Percentiles rank a stretch among this genome's conserved stretches.
These are phyloP conservation scores for Petrolisthes cinctipes DNA, from an alignment of 2,888 invertebrate species.

Conservation along the genomic window DNA sequence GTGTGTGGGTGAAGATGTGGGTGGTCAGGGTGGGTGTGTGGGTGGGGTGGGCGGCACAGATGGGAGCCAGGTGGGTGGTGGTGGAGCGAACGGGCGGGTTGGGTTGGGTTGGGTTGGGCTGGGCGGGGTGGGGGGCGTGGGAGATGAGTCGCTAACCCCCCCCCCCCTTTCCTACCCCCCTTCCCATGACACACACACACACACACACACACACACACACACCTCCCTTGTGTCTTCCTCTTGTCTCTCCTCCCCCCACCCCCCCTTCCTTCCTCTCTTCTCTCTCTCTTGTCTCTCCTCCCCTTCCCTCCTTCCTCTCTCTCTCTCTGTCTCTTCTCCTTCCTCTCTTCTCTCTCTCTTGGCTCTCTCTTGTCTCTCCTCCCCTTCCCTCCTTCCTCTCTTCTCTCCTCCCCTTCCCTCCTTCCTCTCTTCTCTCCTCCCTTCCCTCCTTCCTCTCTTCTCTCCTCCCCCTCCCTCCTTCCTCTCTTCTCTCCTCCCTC, in stretches of 20 bases:
- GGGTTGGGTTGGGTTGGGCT: not conserved
- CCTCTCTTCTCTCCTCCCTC: not conserved
- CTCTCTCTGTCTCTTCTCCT: not conserved
- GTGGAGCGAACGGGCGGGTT: slow-evolving; percentile 24
- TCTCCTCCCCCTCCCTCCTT: not conserved
- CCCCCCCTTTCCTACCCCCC: slow-evolving; percentile 19
- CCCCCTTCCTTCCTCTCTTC: not conserved
- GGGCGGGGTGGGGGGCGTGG: slow-evolving; percentile 16
- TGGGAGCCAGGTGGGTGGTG: slow-evolving; percentile 42
- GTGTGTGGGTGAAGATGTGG: not conserved
- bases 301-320: not conserved
- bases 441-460: not conserved
- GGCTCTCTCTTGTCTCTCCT: not conserved
- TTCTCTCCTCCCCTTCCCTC: not conserved
- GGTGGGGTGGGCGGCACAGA: slow-evolving; percentile 40
- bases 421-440: not conserved
- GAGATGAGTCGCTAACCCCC: slow-evolving; percentile 20
- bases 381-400: not conserved
- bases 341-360: not conserved
- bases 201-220: not conserved
- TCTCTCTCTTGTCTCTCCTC: not conserved
- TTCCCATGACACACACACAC: not conserved
- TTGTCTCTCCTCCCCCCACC: not conserved
- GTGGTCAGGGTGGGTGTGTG: slow-evolving; percentile 10
- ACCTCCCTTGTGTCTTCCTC: not conserved